phyloP scores from a whole-genome alignment of 2,797 vertebrate species.

The Menidia menidia region DNA sequence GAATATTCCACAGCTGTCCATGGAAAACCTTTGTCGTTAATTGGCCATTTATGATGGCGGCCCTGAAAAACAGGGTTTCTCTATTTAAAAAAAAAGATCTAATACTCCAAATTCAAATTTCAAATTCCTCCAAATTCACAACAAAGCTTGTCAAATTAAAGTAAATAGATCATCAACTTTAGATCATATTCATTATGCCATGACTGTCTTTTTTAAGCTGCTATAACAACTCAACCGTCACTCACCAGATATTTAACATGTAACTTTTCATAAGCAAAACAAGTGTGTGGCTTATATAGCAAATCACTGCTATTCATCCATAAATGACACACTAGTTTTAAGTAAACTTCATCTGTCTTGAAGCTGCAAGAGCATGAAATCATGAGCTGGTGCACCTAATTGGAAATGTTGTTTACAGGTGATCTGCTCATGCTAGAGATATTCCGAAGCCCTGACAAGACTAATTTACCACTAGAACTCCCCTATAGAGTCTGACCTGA shows the following conservation, averaged over 20 bases:
- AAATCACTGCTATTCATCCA: neutral
- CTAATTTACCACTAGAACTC: neutral
- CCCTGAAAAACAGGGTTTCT: neutral
- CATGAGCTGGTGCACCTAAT: neutral
- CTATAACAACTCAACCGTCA: neutral
- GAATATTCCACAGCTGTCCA: neutral
- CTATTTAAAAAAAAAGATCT: neutral
- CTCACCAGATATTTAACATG: neutral
- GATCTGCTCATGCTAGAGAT: neutral
- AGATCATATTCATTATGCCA: neutral
- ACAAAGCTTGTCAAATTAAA: neutral
- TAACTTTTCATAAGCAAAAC: neutral
- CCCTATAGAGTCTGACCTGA: slow-evolving; percentile 82
- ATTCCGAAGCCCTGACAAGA: slow-evolving; percentile 13
- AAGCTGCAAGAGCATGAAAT: neutral
- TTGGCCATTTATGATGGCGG: neutral
- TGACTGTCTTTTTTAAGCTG: neutral
- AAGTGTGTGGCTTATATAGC: neutral
- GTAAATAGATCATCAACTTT: neutral
- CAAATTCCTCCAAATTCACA: neutral
- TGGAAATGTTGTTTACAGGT: slow-evolving; percentile 2
- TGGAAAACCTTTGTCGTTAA: neutral
- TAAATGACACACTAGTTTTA: neutral
- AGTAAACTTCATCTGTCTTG: neutral
- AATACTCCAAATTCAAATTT: too few relatives aligned